Evolutionary conservation across 2,113 vertebrate species (phyloP).

Genomic region (Aldabrachelys gigantea): DNA sequence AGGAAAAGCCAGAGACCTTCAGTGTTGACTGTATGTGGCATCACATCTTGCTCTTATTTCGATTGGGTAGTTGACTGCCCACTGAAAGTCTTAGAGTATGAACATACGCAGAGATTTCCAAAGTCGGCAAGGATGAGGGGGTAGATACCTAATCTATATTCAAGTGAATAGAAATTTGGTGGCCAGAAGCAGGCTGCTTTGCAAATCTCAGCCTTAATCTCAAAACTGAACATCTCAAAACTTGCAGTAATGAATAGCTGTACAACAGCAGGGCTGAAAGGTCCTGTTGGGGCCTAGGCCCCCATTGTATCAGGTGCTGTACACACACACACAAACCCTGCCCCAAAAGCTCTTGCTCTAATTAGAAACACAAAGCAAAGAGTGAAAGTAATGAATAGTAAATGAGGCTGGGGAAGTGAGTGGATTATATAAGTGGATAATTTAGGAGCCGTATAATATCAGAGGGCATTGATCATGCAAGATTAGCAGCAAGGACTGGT

Average conservation of each 20-base stretch:
- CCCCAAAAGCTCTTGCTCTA: rapidly evolving
- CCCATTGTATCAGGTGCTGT: no score
- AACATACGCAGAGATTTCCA: neutral
- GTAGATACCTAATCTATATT: rapidly evolving
- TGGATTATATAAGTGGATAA: no score
- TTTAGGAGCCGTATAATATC: no score
- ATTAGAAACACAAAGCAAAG: no score
- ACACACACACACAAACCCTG: no score
- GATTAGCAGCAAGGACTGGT: no score
- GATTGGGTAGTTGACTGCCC: rapidly evolving
- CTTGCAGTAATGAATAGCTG: rapidly evolving
- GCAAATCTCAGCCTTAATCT: rapidly evolving
- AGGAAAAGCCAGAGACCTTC: rapidly evolving
- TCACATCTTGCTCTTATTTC: rapidly evolving
- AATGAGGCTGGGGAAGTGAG: no score
- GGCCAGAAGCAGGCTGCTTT: no score
- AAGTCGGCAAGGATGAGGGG: rapidly evolving
- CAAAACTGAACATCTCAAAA: rapidly evolving
- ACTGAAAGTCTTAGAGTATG: rapidly evolving
- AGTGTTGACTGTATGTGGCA: rapidly evolving
- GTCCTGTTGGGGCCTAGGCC: no score
- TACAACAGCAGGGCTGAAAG: rapidly evolving
- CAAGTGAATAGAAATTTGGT: no score
- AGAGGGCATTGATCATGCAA: no score
- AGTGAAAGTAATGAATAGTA: no score